A percentile compares a stretch with the other conserved stretches of the same genome.
phyloP scores from a whole-genome alignment of 2,113 vertebrate genomes.

The Coreoperca whiteheadi region DNA sequence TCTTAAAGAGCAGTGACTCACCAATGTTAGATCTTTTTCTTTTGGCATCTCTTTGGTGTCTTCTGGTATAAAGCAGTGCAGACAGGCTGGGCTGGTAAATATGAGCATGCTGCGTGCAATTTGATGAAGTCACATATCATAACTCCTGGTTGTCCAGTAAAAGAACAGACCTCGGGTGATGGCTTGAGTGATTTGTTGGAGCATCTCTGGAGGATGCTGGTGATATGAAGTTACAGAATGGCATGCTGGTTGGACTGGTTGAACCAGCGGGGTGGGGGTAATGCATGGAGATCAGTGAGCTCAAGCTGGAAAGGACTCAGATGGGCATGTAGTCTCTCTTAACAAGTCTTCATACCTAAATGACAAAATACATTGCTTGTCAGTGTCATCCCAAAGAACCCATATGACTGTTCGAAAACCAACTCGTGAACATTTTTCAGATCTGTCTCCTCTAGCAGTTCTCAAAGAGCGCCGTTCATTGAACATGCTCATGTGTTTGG shows the following conservation, averaged over 20 bases:
- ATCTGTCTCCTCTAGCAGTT: not conserved
- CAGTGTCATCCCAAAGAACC: not conserved
- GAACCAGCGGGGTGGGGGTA: not conserved
- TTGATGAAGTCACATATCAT: conserved; percentile 12
- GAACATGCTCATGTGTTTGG: no score
- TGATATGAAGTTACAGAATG: conserved; percentile 10
- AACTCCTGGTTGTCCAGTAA: not conserved
- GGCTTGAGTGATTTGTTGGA: not conserved
- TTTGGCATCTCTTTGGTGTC: not conserved
- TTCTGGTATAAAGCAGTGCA: not conserved
- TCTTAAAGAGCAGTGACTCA: conserved; percentile 3
- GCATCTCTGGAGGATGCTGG: not conserved
- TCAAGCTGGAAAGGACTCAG: not conserved
- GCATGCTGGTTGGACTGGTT: not conserved
- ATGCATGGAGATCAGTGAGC: not conserved
- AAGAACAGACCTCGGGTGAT: not conserved
- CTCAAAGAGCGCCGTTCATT: no score
- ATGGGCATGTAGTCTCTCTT: not conserved
- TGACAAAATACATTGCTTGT: not conserved
- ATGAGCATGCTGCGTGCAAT: not conserved
- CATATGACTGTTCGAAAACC: not conserved
- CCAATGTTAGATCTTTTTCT: not conserved
- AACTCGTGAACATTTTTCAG: not conserved
- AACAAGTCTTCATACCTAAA: not conserved
- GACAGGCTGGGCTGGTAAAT: conserved; percentile 1